Base-by-base conservation (phyloP, 1,140 invertebrate genomes). In the Pentalonia nigronervosa region DNA sequence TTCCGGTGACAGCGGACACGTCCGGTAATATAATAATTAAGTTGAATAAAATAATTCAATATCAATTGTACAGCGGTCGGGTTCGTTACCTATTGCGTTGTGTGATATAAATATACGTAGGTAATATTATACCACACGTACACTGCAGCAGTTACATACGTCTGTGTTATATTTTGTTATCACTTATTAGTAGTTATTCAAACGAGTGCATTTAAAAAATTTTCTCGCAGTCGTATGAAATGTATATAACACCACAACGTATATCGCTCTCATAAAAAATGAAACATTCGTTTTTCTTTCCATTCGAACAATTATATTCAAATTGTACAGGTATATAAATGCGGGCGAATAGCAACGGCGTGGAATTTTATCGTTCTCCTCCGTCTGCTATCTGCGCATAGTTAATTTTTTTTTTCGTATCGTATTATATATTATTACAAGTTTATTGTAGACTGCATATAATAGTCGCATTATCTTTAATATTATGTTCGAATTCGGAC, bases 1-100 rank as follows among this genome's bases (percentile, higher is more conserved):
- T 91, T 94, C 93, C 41, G 93, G 93, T 25, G 93, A 94, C n/a
- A 94, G 93, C 47, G 93, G 93, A n/a, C 93, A 94, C 47, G 90
- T 94, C 20, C 90, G 93, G 93, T 94, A 94, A 87, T 53, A 67
- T 50, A 76, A 76, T n/a, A 76, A 76, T 76, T 76, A 76, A 17
- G n/a, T 20, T 76, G 30, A n/a, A n/a, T 76, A 76, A 76, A 76
- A 76, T 76, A 67, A n/a, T 67, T n/a, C 30, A n/a, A 76, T 76
- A 76, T 34, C 60, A 30, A 9, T 76, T 76, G 60, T n/a, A 76
- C 11, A 76, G 11, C 4, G n/a, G n/a, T 76, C 30, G 60, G n/a
- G 7, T 67, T 11, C n/a, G n/a, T n/a, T n/a, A n/a, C 30, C 25
- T 67, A 67, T 67, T 30, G 25, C 30, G 60, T 67, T 67, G 60